Base-by-base conservation (phyloP, 2,113 vertebrate genomes). In the Ammodytes dubius region DNA sequence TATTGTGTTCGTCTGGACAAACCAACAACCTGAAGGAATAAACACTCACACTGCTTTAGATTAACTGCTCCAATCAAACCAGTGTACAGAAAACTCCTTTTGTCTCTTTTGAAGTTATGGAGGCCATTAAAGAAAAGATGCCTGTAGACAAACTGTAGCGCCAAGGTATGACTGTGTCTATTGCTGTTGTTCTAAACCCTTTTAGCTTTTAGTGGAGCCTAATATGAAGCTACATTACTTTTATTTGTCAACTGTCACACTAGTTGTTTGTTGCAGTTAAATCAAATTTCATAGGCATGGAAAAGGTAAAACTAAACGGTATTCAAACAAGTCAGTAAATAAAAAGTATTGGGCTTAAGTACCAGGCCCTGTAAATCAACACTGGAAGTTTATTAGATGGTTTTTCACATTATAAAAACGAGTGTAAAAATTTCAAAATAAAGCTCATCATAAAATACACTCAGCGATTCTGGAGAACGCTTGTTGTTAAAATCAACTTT, bases 11-110 rank as follows among this genome's bases (percentile, higher is more conserved):
- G 77, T 70, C 49, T 19, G 35, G 67, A 56, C 49, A 56, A 64
- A 70, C 60, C 15, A 40, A 79, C n/a, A 40, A 70, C 82, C 68
- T 40, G 76, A 74, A 50, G 64, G 66, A 83, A 57, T 3, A 70
- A 37, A 70, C 40, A 6, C 13, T 45, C n/a, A 27, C 27, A 1
- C 13, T 37, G 58, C 9, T 56, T 82, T 7, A 52, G 39, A 68
- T 56, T 19, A 65, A 52, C 35, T 1, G 52, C 59, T 42, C 12
- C 63, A 11, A 54, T 74, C 53, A 6, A 61, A 35, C 0, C 5
- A 0, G 11, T n/a, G 9, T 42, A 15, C 43, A 47, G 60, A 71
- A 57, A 83, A 52, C n/a, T 0, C 11, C 11, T 27, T n/a, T 3
- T 10, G n/a, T 59, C 14, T n/a, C 4, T 15, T 45, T 5, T 19